A percentile compares a stretch with the other conserved stretches of the same genome.
Evolutionary conservation across 2,113 vertebrate genomes (phyloP).

Genomic region (Cinclus mexicanus): DNA sequence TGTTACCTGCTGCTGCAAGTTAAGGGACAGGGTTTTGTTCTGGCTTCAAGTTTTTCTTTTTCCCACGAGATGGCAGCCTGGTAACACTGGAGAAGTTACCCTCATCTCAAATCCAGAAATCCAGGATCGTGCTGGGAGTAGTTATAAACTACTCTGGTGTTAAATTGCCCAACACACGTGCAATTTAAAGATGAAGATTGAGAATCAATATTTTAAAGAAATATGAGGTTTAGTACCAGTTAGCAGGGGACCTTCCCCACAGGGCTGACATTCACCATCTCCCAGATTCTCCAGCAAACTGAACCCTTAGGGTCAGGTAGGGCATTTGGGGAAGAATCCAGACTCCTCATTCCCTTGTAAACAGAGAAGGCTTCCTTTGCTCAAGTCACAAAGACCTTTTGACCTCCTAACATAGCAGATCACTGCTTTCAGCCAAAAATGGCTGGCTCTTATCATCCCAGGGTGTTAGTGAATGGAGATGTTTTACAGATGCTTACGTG

Average conservation of each 20-base stretch:
- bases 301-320: background rate
- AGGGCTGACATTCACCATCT: background rate
- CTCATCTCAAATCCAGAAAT: background rate
- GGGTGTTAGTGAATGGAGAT: background rate
- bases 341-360: conserved; percentile 27
- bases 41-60: background rate
- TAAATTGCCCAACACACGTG: background rate
- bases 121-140: background rate
- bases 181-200: background rate
- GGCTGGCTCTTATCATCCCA: conserved; percentile 18
- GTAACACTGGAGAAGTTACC: background rate
- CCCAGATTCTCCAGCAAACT: background rate
- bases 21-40: background rate
- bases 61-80: conserved; percentile 71
- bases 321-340: conserved; percentile 19
- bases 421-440: conserved; percentile 9
- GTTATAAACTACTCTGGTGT: background rate
- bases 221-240: background rate
- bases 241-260: background rate
- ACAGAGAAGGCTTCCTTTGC: conserved; percentile 26
- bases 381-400: conserved; percentile 37
- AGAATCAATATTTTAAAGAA: background rate
- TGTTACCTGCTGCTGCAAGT: background rate
- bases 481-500: background rate
- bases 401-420: conserved; percentile 31